Conservation (phyloP, 1,140 invertebrate genomes). For the Drosophila ercepeae region DNA sequence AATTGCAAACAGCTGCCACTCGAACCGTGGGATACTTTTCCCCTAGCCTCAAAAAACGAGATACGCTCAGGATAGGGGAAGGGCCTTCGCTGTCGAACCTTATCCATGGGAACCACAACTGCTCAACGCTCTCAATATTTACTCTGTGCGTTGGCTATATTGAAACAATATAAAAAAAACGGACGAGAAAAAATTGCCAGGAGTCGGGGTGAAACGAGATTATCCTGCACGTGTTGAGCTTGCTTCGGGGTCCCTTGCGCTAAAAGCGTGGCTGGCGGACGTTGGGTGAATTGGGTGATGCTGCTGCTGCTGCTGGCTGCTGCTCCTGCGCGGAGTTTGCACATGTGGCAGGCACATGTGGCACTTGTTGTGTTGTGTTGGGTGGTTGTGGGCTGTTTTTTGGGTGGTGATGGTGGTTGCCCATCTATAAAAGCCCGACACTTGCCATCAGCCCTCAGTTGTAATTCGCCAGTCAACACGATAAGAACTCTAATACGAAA, state of each 20-base stretch:
- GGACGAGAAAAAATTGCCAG: conserved; percentile 18
- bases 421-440: conserved; percentile 61
- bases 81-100: conserved; percentile 62
- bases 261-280: conserved; percentile 72
- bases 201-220: conserved; percentile 53
- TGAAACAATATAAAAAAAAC: conserved; percentile 54
- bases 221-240: conserved; percentile 80
- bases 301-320: conserved; percentile 16
- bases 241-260: conserved; percentile 54
- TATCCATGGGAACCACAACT: conserved; percentile 83
- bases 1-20: conserved; percentile 83
- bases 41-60: conserved; percentile 52
- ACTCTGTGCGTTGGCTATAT: conserved; percentile 71
- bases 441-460: conserved; percentile 58
- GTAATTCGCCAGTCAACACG: conserved; percentile 44
- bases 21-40: conserved; percentile 82
- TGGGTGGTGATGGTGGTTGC: conserved; percentile 35
- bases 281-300: conserved; percentile 38
- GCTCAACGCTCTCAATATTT: conserved; percentile 81
- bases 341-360: conserved; percentile 72
- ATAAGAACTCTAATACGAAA: conserved; percentile 31
- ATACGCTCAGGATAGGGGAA: conserved; percentile 45
- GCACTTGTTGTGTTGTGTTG: conserved; percentile 73
- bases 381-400: conserved; percentile 40
- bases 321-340: conserved; percentile 55